Evolutionary conservation across 2,113 vertebrate species (phyloP), one percentile per base, ranked within the genome.

Genomic region (Xyliphius kryptos): DNA sequence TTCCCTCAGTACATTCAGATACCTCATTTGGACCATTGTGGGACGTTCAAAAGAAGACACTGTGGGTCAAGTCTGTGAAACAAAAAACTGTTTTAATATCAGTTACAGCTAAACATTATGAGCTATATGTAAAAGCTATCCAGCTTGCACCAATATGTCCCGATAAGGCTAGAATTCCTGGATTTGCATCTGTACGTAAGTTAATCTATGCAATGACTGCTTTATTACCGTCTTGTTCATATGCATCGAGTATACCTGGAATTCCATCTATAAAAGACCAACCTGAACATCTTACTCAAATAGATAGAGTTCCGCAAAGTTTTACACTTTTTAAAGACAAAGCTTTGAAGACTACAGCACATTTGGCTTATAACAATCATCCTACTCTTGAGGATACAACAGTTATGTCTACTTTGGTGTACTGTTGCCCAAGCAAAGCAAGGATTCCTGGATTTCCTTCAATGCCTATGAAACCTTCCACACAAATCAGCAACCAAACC

Each of bases 361-460:
- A 9, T 49, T 19, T 41, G 22, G 17, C 46, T 37, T 17, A 19
- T 32, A 14, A 17, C 19, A 2, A 49, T 13, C 19, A 48, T 47
- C 47, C 68, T 49, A 9, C 47, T 68, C 46, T 41, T 16, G 14
- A 71, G 20, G 61, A 56, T 11, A 54, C 4, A 57, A 67, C 41
- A 59, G 21, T 43, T 54, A 82, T 72, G 72, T 13, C 67, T 17
- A 50, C 48, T 46, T 66, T 78, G 52, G 53, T 76, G 17, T 60
- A 68, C 10, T 79, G 78, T 54, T 85, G 80, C 26, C 82, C 81
- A 0, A 77, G 70, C 19, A 66, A 76, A 19, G 1, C 57, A 63
- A 66, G 20, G 22, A 66, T 14, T 40, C 32, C 67, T 63, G 68
- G 9, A 26, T 46, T 59, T 56, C 65, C 72, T 14, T 70, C 65